Evolutionary conservation across 2,888 invertebrate species (phyloP).

Genomic region (Heterodera filipjevi): DNA sequence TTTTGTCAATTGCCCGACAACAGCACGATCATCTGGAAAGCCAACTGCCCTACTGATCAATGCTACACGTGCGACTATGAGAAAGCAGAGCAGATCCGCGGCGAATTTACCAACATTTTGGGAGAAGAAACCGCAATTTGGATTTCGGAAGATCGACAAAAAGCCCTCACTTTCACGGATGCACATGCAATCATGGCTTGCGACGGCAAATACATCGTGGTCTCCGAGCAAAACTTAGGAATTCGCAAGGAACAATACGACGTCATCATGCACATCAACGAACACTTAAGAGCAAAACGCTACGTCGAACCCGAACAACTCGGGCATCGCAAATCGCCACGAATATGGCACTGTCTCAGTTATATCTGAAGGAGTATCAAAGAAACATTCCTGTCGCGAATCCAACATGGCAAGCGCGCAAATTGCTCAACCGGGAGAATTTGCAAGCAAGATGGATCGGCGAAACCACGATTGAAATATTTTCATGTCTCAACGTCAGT

Average conservation of each 20-base stretch:
- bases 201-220: background rate
- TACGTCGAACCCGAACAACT: background rate
- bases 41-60: background rate
- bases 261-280: background rate
- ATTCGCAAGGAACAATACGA: background rate
- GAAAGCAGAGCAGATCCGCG: background rate
- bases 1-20: background rate
- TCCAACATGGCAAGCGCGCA: too few relatives aligned
- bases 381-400: too few relatives aligned
- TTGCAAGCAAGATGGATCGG: constrained; percentile 3
- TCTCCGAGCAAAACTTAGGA: background rate
- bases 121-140: background rate
- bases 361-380: too few relatives aligned
- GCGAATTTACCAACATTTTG: background rate
- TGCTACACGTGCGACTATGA: background rate
- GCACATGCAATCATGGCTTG: background rate
- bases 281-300: background rate
- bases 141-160: background rate
- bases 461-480: constrained; percentile 7
- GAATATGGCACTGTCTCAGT: too few relatives aligned
- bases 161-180: constrained; percentile 3
- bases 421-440: too few relatives aligned
- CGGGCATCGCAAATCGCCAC: too few relatives aligned
- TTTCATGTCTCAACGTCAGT: background rate
- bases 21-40: background rate